A percentile compares a stretch with the other conserved stretches of the same genome.
Evolutionary conservation across 2,113 vertebrate genomes (phyloP).

Genomic region (Atherinomorus stipes): DNA sequence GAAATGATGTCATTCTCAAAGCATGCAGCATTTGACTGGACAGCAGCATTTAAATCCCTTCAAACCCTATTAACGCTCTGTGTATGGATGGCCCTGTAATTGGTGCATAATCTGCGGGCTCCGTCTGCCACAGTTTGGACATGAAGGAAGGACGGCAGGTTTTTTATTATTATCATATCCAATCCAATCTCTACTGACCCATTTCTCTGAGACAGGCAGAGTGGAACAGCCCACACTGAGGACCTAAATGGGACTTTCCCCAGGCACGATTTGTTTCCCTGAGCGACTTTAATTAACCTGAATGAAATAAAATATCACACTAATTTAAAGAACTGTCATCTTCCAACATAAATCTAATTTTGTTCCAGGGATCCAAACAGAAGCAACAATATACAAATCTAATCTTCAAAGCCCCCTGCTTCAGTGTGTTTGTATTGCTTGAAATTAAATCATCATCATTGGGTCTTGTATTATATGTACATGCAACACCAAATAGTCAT

Average conservation of each 20-base stretch:
- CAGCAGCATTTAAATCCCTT: constrained; percentile 72
- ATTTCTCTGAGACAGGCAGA: constrained; percentile 56
- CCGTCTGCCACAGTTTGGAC: constrained; percentile 59
- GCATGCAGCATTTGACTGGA: constrained; percentile 77
- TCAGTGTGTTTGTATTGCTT: neutral
- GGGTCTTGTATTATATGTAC: too few relatives aligned
- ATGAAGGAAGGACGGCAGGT: constrained; percentile 9
- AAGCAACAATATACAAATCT: neutral
- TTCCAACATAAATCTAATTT: constrained; percentile 7
- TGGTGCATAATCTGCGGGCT: constrained; percentile 72
- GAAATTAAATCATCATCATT: too few relatives aligned
- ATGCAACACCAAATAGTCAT: too few relatives aligned
- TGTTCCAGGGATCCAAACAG: accelerated
- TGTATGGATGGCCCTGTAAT: constrained; percentile 53
- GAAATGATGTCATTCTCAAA: constrained; percentile 82
- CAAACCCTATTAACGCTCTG: constrained; percentile 75
- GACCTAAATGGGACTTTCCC: constrained; percentile 60
- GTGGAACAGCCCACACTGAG: constrained; percentile 33
- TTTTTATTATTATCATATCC: constrained; percentile 39
- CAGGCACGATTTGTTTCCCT: constrained; percentile 60
- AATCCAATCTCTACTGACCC: constrained; percentile 67
- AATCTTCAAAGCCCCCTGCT: too few relatives aligned
- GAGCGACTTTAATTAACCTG: constrained; percentile 62
- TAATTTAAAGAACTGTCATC: constrained; percentile 38
- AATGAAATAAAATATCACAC: constrained; percentile 42